A percentile compares a stretch with the other conserved stretches of the same genome.
Evolutionary conservation across 2,797 vertebrate species (phyloP).

Genomic region (Paguma larvata): DNA sequence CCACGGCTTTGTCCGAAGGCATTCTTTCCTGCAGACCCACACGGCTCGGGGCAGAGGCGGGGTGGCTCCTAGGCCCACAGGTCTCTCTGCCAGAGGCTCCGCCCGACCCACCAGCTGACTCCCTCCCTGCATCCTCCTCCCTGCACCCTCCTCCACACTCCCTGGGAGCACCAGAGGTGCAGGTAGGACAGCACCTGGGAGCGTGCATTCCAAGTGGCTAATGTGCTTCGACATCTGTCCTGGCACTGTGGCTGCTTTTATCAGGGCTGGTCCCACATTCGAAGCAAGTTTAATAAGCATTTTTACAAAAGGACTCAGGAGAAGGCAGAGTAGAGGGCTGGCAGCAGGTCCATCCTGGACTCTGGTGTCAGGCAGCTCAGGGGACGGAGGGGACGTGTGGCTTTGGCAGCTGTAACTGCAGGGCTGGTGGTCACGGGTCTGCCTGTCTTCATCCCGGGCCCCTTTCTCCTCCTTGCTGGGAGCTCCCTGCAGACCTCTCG

Average conservation of each 20-base stretch:
- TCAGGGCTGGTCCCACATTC: neutral
- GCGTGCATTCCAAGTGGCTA: neutral
- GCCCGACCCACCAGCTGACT: neutral
- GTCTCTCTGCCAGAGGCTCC: neutral
- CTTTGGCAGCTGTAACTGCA: fast-evolving
- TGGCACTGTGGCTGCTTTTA: neutral
- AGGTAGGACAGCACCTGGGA: neutral
- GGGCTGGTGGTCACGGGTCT: neutral
- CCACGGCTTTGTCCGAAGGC: neutral
- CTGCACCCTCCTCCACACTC: too few species aligned
- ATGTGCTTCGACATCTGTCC: neutral
- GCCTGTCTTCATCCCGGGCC: neutral
- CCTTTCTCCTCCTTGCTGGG: neutral
- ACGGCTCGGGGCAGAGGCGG: too few species aligned
- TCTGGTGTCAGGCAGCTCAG: neutral
- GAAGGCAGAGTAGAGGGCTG: neutral
- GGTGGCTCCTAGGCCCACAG: neutral
- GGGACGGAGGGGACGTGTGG: fast-evolving
- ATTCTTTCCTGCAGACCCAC: too few species aligned
- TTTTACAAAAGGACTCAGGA: neutral
- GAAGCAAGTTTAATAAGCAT: neutral
- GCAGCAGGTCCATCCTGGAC: neutral
- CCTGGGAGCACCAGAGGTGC: too few species aligned
- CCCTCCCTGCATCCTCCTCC: neutral
- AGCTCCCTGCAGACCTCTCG: neutral